Evolutionary conservation across 2,888 invertebrate genomes (phyloP), one percentile per base, ranked within the genome.

Genomic region (Ophion obscuratus): DNA sequence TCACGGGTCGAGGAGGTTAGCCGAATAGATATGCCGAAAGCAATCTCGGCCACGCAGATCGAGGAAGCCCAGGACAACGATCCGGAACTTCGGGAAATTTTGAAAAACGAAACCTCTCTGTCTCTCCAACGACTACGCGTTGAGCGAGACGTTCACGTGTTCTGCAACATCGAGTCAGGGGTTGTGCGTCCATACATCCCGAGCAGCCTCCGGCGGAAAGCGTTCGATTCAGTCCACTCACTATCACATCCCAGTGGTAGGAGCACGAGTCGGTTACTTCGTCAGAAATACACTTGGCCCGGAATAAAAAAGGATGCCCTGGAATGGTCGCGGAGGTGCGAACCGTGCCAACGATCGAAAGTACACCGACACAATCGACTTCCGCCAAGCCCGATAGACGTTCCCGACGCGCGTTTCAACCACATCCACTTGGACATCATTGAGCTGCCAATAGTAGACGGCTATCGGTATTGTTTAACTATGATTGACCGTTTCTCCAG

Each of bases 361-460:
- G 86, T 67, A 3, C 74, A 83, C 5, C 40, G 83, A 3, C 83
- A 83, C 59, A 83, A 83, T 10, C 24, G 78, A 14, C 68, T 70
- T 0, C 20, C n/a, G 3, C 76, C 70, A 0, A 31, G 64, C 2
- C 36, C 6, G 17, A 77, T 85, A 5, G 75, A 61, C 1, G 79
- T 75, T 7, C 90, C 92, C 10, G 87, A 87, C 40, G 83, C 44
- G 1, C 86, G 93, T 11, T 94, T 95, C 87, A 87, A 89, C 7
- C 93, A 94, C 82, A 88, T 94, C n/a, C 94, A 94, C 88, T 89
- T 95, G 14, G 94, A 95, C 88, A 86, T 95, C 2, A 91, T 95
- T 1, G 94, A 94, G 5, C 94, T 94, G 11, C 93, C 94, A 17
- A 6, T 81, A 3, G 88, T 90, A 0, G 36, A 88, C 6, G 92